Base-by-base conservation (phyloP, 2,888 invertebrate species). In the Sphaeridia pumilis region DNA sequence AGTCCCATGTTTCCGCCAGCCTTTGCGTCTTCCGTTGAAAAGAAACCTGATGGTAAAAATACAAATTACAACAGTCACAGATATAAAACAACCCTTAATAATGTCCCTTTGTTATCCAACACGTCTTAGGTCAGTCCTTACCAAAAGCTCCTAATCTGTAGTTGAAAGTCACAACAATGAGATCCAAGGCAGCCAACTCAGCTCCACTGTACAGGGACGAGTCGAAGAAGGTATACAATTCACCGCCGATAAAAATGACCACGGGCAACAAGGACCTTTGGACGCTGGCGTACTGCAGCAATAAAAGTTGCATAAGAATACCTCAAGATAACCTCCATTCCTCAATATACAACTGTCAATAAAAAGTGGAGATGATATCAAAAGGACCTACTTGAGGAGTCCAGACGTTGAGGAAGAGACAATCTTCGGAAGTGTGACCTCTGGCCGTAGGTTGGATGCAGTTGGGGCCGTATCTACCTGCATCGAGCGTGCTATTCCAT, bases 381-480 rank as follows among this genome's bases (percentile, higher is more conserved):
- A n/a, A n/a, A n/a, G n/a, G n/a, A n/a, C 67, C 64, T 70, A 82
- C 83, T 76, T 82, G 79, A 43, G 92, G 85, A 2, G 84, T 80
- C 88, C 90, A 93, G 58, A 93, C 81, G 68, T 90, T 92, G 46
- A 93, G 72, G 68, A 82, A 87, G n/a, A 93, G 76, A 67, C 93
- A 93, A 70, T 93, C 87, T 73, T 89, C 88, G 57, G 73, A 77
- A 45, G 73, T 67, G 65, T 70, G 64, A 66, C 72, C 67, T 27
- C 67, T 58, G 1, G 65, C 67, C 17, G 68, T 69, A 22, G 69
- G 69, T 67, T 83, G 81, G 0, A 82, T 80, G 67, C 85, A 85
- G 26, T 79, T 75, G n/a, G 82, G 76, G 47, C 78, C 79, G 68
- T 80, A 79, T 58, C 81, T 78, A 65, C 78, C 79, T 28, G 85